These are phyloP conservation scores for Tetanocera ferruginea DNA, from an alignment of 2,888 invertebrate genomes.

Conservation along the genomic window DNA sequence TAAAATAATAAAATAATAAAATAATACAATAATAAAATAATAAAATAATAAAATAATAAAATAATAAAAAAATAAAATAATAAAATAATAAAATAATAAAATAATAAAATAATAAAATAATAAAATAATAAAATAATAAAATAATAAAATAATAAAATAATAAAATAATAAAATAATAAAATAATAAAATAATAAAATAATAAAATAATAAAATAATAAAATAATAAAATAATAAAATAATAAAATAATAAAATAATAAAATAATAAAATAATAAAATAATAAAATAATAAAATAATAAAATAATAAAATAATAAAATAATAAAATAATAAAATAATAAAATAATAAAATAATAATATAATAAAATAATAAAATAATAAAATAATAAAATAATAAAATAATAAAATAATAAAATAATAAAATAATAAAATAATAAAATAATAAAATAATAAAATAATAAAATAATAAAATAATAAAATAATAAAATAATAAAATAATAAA, in stretches of 20 bases:
- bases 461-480: neutral
- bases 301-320: neutral
- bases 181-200: neutral
- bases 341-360: neutral
- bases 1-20: neutral
- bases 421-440: neutral
- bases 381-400: neutral
- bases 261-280: neutral
- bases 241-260: neutral
- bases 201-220: neutral
- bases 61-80: neutral
- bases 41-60: neutral
- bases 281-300: neutral
- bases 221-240: neutral
- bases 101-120: neutral
- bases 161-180: neutral
- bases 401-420: neutral
- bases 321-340: neutral
- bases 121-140: neutral
- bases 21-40: neutral
- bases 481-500: neutral
- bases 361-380: neutral
- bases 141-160: neutral
- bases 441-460: neutral
- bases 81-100: neutral